A percentile compares a stretch with the other conserved stretches of the same genome.
Conservation (phyloP, 2,797 vertebrate species). For the Premnoplex brunnescens region DNA sequence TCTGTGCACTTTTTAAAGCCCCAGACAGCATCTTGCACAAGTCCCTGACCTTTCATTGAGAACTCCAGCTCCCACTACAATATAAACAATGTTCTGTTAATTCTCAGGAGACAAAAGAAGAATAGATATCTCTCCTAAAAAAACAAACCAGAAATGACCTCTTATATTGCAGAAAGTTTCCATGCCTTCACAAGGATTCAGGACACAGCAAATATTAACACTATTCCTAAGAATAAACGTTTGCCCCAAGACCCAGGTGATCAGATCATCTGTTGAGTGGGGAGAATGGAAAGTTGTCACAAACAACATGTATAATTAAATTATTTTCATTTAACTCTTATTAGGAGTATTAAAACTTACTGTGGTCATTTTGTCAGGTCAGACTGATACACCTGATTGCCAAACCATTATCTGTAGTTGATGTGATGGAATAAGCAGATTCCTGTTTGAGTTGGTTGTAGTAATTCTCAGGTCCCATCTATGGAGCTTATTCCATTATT, state of each 20-base stretch:
- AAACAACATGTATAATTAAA: neutral
- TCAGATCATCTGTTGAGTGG: neutral
- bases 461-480: neutral
- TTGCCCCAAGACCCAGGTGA: neutral
- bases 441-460: neutral
- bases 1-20: neutral
- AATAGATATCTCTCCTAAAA: neutral
- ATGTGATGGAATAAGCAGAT: neutral
- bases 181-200: neutral
- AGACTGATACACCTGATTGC: neutral
- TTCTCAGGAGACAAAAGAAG: neutral
- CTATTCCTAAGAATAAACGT: neutral
- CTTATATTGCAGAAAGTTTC: neutral
- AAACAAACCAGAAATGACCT: neutral
- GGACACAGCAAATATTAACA: neutral
- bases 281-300: neutral
- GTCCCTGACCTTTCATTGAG: neutral
- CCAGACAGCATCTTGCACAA: neutral
- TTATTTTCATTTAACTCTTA: neutral
- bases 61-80: neutral
- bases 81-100: neutral
- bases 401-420: neutral
- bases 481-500: neutral
- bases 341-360: neutral
- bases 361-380: neutral